Base-by-base conservation (phyloP, 2,113 vertebrate species). In the Melanerpes formicivorus region DNA sequence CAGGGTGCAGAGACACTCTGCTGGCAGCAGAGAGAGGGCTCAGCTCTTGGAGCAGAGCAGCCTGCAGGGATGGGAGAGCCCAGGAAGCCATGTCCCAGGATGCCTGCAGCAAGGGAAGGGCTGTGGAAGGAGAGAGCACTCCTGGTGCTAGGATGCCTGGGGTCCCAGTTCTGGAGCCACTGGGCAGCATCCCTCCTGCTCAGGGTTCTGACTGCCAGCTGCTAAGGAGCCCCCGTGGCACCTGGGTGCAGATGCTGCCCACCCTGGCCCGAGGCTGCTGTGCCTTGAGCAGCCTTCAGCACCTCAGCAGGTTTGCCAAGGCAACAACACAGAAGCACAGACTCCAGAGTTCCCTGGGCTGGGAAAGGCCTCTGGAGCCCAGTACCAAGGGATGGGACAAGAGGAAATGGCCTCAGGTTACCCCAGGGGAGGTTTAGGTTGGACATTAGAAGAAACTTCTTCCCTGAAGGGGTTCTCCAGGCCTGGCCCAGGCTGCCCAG, bases 181-280 rank as follows among this genome's bases (percentile, higher is more conserved):
- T 58, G 34, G 46, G 5, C 48, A 17, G 14, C 11, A 21, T 9
- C 13, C 29, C 48, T 37, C 37, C n/a, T 63, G 40, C 69, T 37
- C 30, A 23, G 30, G 21, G 30, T 5, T 65, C 71, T 86, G 3
- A 5, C 15, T 50, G 56, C 46, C 56, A 19, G 6, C 17, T 64
- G n/a, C n/a, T 9, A 26, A n/a, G 0, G 2, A 19, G 32, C 29
- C 32, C 73, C 11, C 2, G 2, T 42, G 32, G 40, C 55, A 19
- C 23, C 37, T 58, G 64, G 21, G 44, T 65, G 77, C 58, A 54
- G 58, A 19, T 52, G 52, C 8, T 30, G 42, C 32, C 22, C 42
- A 42, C 25, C 48, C 30, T 46, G 69, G 19, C 19, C 7, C 14
- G 30, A 52, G 30, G 16, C 56, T 29, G 27, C 46, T 0, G 23